Conservation (phyloP, 2,797 vertebrate species). For the Hemibagrus guttatus region DNA sequence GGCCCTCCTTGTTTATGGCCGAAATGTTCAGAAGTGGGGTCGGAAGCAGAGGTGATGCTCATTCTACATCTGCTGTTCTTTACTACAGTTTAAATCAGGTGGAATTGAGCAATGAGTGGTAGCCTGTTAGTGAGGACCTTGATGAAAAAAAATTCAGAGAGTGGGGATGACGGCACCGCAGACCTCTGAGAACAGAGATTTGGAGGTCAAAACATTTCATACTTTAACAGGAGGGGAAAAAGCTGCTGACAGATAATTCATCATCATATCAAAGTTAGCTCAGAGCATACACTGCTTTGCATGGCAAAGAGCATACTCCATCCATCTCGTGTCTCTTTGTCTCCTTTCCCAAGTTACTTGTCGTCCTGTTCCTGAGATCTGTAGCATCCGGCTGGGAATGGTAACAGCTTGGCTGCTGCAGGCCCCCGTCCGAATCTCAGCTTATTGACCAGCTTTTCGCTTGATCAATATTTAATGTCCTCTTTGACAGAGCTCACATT, state of each 20-base stretch:
- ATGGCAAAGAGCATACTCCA: not conserved
- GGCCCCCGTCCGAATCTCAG: conserved; percentile 39
- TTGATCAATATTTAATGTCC: conserved; percentile 84
- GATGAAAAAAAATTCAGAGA: not conserved
- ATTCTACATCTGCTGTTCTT: conserved; percentile 12
- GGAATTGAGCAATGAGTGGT: not conserved
- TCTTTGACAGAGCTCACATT: conserved; percentile 78
- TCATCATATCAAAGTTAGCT: conserved; percentile 9
- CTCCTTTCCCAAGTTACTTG: not conserved
- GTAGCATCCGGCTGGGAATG: conserved; percentile 24
- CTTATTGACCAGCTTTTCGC: conserved; percentile 68
- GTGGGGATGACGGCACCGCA: not conserved
- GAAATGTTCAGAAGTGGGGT: conserved; percentile 21
- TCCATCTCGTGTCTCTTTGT: not conserved
- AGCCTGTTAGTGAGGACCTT: conserved; percentile 8
- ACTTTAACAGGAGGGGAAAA: not conserved
- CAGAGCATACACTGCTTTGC: not conserved
- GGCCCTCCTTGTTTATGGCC: not conserved
- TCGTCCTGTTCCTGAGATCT: conserved; percentile 8
- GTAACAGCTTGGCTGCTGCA: conserved; percentile 44
- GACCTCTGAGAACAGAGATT: conserved; percentile 4
- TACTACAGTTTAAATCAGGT: conserved; percentile 2
- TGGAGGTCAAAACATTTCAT: conserved; percentile 2
- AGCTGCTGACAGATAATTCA: not conserved
- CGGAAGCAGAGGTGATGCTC: not conserved